Percentiles rank a stretch among this genome's conserved stretches.
Conservation (phyloP, 2,888 invertebrate genomes). For the Drosophila hamatofila region DNA sequence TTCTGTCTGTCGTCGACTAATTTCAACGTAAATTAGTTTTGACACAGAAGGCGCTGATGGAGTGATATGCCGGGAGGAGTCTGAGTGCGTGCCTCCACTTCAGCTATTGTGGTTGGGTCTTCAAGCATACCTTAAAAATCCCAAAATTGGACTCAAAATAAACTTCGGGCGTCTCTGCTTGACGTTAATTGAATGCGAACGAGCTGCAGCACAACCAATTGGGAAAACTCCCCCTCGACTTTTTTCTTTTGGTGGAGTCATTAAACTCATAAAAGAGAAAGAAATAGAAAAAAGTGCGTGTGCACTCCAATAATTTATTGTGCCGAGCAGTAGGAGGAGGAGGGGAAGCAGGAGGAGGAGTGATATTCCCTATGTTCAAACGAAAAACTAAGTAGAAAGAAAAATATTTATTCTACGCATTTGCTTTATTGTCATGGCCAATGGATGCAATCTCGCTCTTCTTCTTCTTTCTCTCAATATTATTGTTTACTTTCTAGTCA, state of each 20-base stretch:
- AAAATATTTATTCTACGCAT: conserved; percentile 70
- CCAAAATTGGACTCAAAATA: conserved; percentile 24
- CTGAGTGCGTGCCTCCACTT: conserved; percentile 1
- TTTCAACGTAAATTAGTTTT: conserved; percentile 66
- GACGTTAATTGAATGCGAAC: conserved; percentile 76
- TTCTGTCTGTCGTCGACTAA: conserved; percentile 46
- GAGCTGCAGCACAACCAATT: conserved; percentile 49
- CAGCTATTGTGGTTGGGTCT: conserved; percentile 4
- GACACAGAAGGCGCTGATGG: conserved; percentile 67
- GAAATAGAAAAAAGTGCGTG: conserved; percentile 51
- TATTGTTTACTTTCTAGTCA: conserved; percentile 70
- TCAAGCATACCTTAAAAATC: conserved; percentile 32
- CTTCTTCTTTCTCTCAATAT: conserved; percentile 52
- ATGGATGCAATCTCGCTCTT: conserved; percentile 31
- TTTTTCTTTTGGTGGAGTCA: conserved; percentile 55
- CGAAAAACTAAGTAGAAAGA: conserved; percentile 59
- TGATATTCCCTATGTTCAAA: conserved; percentile 24
- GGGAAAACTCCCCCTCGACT: conserved; percentile 36
- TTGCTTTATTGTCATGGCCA: conserved; percentile 45
- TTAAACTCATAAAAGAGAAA: conserved; percentile 74
- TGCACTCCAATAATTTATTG: conserved; percentile 76
- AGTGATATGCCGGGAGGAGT: conserved; percentile 36
- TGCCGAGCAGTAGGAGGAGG: conserved; percentile 30
- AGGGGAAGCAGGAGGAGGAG: conserved; percentile 18
- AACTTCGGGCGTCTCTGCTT: conserved; percentile 36